These are phyloP conservation scores for Embidobia sp. DNA, from an alignment of 2,888 invertebrate species.

Conservation along the genomic window DNA sequence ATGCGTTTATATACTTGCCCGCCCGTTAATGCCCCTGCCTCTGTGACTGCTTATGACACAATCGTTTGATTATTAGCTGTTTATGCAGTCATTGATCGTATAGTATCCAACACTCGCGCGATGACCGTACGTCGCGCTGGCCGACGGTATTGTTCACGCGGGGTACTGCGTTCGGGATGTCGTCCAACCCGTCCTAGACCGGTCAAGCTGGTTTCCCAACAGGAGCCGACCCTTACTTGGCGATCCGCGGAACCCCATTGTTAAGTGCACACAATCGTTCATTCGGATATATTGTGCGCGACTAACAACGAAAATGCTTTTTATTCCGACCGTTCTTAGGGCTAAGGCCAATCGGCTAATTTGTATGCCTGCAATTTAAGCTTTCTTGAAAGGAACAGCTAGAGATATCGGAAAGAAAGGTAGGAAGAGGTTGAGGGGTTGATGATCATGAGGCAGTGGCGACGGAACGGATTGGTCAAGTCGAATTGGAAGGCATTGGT, in stretches of 20 bases:
- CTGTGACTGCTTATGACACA: constrained; percentile 78
- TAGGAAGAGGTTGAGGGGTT: too few relatives aligned
- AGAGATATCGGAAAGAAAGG: too few relatives aligned
- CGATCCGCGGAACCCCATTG: constrained; percentile 38
- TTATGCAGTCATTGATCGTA: constrained; percentile 78
- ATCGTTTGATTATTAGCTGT: constrained; percentile 80
- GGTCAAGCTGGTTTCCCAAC: constrained; percentile 52
- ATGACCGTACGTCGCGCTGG: constrained; percentile 54
- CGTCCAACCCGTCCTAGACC: constrained; percentile 35
- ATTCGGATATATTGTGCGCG: constrained; percentile 32
- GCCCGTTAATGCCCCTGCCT: constrained; percentile 64
- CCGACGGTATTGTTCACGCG: constrained; percentile 56
- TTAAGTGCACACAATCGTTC: constrained; percentile 23
- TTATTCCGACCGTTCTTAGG: constrained; percentile 15
- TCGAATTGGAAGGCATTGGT: too few relatives aligned
- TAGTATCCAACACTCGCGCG: constrained; percentile 70
- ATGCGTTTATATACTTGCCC: constrained; percentile 80
- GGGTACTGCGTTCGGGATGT: constrained; percentile 14
- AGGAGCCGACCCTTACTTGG: constrained; percentile 52
- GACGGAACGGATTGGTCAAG: too few relatives aligned
- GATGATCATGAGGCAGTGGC: too few relatives aligned
- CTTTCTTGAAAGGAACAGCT: not conserved
- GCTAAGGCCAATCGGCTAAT: not conserved
- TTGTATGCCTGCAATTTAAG: not conserved
- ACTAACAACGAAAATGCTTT: constrained; percentile 7